Evolutionary conservation across 2,797 vertebrate species (phyloP), one percentile per base, ranked within the genome.

Genomic region (Anguilla anguilla): DNA sequence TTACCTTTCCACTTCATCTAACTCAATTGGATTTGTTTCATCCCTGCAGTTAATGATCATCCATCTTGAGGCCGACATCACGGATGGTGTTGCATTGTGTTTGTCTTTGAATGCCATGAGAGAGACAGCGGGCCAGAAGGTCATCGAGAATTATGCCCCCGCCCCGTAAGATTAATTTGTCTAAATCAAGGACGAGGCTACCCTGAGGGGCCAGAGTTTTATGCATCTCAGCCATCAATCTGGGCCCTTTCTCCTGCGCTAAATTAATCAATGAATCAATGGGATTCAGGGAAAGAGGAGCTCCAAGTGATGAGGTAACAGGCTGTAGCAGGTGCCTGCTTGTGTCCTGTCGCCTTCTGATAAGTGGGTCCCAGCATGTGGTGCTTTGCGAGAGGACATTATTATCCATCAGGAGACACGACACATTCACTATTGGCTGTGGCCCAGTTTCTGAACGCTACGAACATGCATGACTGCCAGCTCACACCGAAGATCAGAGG

Each of bases 251-350:
- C 64, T 53, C 85, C 61, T 51, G 31, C 22, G 31, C 53, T 79
- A 79, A 86, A 86, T 86, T 22, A 77, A 86, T 86, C 72, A 86
- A 86, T 86, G 69, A 79, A 57, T 79, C 86, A 86, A 51, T 49
- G 22, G 85, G 39, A 22, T 67, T 59, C 35, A 2, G 25, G 59
- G 19, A 22, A 31, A 61, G 55, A 59, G 55, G 51, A 57, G 72
- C 13, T 28, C 31, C 13, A 15, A 82, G 46, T 9, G 79, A n/a
- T 11, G 79, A 51, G 79, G 43, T 82, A 82, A 51, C 10, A 3
- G 43, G 79, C 79, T 9, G 13, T 46, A 82, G 79, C 43, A 31
- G 79, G 6, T 22, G 46, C 43, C 43, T 46, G 43, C 25, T 51
- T 17, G 25, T 2, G 25, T 15, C 1, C 79, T 10, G 43, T 46